Evolutionary conservation across 2,797 vertebrate species (phyloP).

Genomic region (Meriones psammophilus): DNA sequence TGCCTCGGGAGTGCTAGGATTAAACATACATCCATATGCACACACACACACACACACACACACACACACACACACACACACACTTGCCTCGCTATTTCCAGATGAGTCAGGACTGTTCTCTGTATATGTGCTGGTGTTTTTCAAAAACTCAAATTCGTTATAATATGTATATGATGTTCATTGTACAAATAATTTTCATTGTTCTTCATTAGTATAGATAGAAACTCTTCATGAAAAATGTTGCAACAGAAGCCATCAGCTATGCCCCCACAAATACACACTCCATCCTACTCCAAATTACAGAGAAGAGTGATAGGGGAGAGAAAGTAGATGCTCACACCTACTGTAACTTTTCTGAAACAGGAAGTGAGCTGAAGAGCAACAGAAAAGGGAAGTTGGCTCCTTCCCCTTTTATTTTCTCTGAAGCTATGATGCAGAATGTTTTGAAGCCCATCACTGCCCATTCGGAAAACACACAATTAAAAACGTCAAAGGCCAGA

Average conservation of each 20-base stretch:
- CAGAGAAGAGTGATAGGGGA: neutral
- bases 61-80: neutral
- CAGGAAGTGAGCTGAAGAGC: constrained; percentile 61
- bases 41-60: no score
- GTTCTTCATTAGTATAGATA: neutral
- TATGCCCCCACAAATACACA: neutral
- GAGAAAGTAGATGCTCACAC: constrained; percentile 62
- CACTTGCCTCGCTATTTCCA: neutral
- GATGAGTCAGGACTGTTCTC: neutral
- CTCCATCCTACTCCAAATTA: neutral
- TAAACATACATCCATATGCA: neutral
- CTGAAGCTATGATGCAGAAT: constrained; percentile 37
- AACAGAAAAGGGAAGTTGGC: constrained; percentile 56
- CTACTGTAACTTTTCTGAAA: constrained; percentile 66
- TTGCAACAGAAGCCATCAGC: neutral
- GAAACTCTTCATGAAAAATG: neutral
- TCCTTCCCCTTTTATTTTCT: constrained; percentile 75
- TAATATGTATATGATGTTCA: neutral
- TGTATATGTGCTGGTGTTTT: constrained; percentile 29
- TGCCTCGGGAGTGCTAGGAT: neutral
- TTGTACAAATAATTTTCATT: constrained; percentile 7
- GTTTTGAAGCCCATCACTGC: neutral
- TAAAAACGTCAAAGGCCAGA: constrained; percentile 5
- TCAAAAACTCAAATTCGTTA: neutral
- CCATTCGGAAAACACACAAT: neutral